Evolutionary conservation across 2,113 vertebrate genomes (phyloP).

Genomic region (Notarius quadriscutis): DNA sequence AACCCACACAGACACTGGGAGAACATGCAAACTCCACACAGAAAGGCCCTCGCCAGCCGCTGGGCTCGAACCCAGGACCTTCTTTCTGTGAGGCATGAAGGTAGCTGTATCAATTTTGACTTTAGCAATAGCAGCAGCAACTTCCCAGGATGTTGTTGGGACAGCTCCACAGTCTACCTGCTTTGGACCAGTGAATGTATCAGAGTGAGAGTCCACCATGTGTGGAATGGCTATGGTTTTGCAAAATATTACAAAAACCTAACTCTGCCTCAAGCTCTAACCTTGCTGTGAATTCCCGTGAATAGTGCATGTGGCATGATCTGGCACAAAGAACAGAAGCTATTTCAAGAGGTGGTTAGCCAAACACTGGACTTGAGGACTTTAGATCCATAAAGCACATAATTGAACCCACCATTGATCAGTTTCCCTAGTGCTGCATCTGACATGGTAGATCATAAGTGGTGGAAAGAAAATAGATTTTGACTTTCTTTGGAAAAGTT

Average conservation of each 20-base stretch:
- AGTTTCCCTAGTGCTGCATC: not conserved
- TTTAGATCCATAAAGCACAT: slow-evolving; percentile 1
- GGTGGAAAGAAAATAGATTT: not conserved
- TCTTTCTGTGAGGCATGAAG: not conserved
- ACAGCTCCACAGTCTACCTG: slow-evolving; percentile 56
- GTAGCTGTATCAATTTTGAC: not conserved
- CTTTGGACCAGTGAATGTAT: slow-evolving; percentile 48
- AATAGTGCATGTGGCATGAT: not conserved
- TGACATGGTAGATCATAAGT: not conserved
- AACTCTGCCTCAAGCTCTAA: not conserved
- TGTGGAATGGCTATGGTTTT: not conserved
- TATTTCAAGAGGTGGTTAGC: not conserved
- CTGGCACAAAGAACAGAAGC: not conserved
- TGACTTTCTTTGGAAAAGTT: not conserved
- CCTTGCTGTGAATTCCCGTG: not conserved
- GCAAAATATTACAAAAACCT: not conserved
- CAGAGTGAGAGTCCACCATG: not conserved
- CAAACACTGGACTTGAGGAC: not conserved
- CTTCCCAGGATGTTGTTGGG: slow-evolving; percentile 50
- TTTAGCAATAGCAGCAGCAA: slow-evolving; percentile 52
- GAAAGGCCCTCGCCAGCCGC: too few relatives aligned
- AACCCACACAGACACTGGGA: too few relatives aligned
- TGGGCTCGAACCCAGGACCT: too few relatives aligned
- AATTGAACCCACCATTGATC: slow-evolving; percentile 11
- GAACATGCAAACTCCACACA: too few relatives aligned